Base-by-base conservation (phyloP, 2,797 vertebrate species). In the Rhynchonycteris naso region DNA sequence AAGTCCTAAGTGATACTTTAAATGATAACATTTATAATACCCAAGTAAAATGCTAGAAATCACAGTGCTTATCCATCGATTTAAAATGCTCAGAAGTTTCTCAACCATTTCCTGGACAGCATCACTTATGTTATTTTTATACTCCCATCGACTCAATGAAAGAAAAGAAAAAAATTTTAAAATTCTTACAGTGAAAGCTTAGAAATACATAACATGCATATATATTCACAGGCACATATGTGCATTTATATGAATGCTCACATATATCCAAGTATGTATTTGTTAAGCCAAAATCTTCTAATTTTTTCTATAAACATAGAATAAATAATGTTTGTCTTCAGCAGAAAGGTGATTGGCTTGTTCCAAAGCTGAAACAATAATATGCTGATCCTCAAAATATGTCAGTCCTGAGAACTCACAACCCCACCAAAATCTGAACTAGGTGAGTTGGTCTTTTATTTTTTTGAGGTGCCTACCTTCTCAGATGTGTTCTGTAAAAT, bases 51-150 rank as follows among this genome's bases (percentile, higher is more conserved):
- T 79, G 19, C 65, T 90, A 87, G 22, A 88, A 89, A 88, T 79
- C 72, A 84, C 30, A 59, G 74, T 14, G 50, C 47, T 63, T 86
- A 35, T 21, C 54, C 76, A 94, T 52, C 82, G 89, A 75, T 89
- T 92, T 63, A 91, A 93, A 93, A 89, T 78, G 24, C 35, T 35
- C 85, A 95, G 56, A 50, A 71, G 80, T 75, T 95, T 94, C 84
- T 92, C 68, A 91, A 89, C 89, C 33, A 69, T 94, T 74, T 94
- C 35, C 83, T 82, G 69, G 59, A 84, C 47, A 84, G 74, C 19
- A 95, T 58, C 65, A 69, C 14, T 82, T 54, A 43, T n/a, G 56
- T 65, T 69, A 81, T 76, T 93, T 90, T 95, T 50, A 86, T 4
- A 54, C 15, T 88, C 59, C 38, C 13, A 61, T 13, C 12, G 33